Conservation (phyloP, 2,797 vertebrate species). For the Aulostomus chinensis region DNA sequence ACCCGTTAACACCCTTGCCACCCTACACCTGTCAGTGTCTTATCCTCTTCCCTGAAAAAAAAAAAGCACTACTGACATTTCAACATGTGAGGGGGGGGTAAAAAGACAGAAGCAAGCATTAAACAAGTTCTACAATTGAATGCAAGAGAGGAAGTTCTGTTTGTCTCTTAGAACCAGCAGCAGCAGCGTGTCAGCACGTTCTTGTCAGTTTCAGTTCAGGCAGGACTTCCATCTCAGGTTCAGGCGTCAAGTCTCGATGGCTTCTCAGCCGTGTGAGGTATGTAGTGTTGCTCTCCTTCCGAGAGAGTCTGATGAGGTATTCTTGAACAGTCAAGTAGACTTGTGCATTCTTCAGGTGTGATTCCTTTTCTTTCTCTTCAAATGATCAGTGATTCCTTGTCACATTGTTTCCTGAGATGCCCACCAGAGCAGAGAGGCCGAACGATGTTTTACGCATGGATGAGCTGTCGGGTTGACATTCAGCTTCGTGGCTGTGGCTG, state of each 20-base stretch:
- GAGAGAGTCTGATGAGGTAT: conserved; percentile 77
- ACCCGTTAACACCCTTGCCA: conserved; percentile 31
- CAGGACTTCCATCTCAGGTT: conserved; percentile 28
- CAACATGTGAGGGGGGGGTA: too few relatives aligned
- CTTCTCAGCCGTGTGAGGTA: conserved; percentile 70
- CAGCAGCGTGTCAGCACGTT: conserved; percentile 49
- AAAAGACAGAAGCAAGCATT: conserved; percentile 34
- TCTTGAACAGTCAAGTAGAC: conserved; percentile 54
- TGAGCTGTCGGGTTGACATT: neutral
- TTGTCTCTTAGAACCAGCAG: conserved; percentile 53
- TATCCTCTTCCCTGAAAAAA: conserved; percentile 53
- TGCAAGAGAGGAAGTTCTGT: conserved; percentile 44
- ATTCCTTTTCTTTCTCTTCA: conserved; percentile 51
- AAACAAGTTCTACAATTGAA: conserved; percentile 56
- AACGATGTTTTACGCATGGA: conserved; percentile 39
- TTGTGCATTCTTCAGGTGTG: conserved; percentile 66
- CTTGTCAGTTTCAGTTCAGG: conserved; percentile 44
- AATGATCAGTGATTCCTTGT: conserved; percentile 57
- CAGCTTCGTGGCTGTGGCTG: conserved; percentile 23
- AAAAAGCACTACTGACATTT: too few relatives aligned
- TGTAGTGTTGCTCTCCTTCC: conserved; percentile 69
- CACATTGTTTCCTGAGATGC: conserved; percentile 77
- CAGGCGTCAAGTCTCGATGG: conserved; percentile 45
- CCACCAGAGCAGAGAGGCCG: conserved; percentile 51
- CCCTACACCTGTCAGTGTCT: conserved; percentile 31